A percentile compares a stretch with the other conserved stretches of the same genome.
These are phyloP conservation scores for Australoheros scitulus DNA, from an alignment of 2,113 vertebrate species.

Conservation along the genomic window DNA sequence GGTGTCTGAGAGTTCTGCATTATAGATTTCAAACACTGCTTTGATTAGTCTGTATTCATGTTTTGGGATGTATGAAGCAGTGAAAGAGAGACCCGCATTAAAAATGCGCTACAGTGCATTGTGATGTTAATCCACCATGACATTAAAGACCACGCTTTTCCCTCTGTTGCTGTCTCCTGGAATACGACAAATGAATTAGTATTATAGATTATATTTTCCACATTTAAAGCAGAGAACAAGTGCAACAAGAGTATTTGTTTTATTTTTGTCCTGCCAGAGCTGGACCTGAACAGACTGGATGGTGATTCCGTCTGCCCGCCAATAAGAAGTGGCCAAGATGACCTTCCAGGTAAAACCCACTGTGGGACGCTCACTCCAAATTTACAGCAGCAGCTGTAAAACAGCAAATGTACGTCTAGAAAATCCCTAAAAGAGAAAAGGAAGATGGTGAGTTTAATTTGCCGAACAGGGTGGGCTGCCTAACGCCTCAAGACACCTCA, in stretches of 20 bases:
- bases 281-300: conserved; percentile 81
- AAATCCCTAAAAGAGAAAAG: conserved; percentile 21
- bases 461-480: conserved; percentile 39
- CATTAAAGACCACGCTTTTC: conserved; percentile 3
- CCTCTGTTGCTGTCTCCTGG: not conserved
- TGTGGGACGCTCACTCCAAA: not conserved
- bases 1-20: not conserved
- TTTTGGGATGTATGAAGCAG: not conserved
- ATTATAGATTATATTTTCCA: not conserved
- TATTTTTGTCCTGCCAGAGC: conserved; percentile 62
- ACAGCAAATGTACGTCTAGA: not conserved
- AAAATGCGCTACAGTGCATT: not conserved
- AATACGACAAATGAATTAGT: not conserved
- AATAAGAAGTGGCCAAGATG: conserved; percentile 82
- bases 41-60: not conserved
- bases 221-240: not conserved
- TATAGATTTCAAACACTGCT: not conserved
- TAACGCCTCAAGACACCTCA: conserved; percentile 37
- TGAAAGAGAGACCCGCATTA: not conserved
- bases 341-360: conserved; percentile 81
- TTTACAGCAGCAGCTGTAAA: not conserved
- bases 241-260: not conserved
- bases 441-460: conserved; percentile 49
- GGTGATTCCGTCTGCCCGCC: conserved; percentile 82
- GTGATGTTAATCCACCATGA: conserved; percentile 33